Evolutionary conservation across 2,113 vertebrate genomes (phyloP), one percentile per base, ranked within the genome.

Genomic region (Limanda limanda): DNA sequence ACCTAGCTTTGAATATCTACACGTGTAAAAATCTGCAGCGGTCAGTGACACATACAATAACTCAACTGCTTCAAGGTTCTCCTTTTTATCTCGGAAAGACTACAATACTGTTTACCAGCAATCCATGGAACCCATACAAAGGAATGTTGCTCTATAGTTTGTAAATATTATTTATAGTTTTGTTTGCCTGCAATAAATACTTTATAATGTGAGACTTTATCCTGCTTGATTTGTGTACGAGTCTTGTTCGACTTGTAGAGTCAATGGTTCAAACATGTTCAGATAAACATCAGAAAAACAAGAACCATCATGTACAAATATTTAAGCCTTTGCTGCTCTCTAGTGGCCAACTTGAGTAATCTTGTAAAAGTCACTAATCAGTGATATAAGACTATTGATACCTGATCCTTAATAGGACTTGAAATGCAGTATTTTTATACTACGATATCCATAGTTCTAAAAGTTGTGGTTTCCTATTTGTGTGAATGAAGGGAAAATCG

Each of bases 171-270:
- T 95, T 96, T 94, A 94, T 93, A 92, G 82, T 87, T 84, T 95
- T 95, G 93, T 97, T 96, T 96, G 96, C 95, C 94, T 97, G 96
- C 96, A 98, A 97, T 97, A 96, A 97, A 94, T 83, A 72, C 92
- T 95, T 94, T 92, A 89, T 91, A 86, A 93, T 80, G 74, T 89
- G 66, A 81, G 1, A 40, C 55, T 69, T 35, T 31, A 60, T 59
- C 71, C 75, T 31, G 37, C 6, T 74, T 74, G 60, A 56, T 80
- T 71, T 66, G 37, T 79, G 14, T 51, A 6, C 0, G 12, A 42
- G 40, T 42, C 12, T 42, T 37, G 9, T 37, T 37, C 8, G 8
- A 37, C 42, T 14, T 12, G 42, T 45, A 2, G 42, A 2, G 11
- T 45, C 42, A 45, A 12, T 12, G 11, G 11, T 45, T 45, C 11